Percentiles rank a stretch among this genome's conserved stretches.
Conservation (phyloP, 2,888 invertebrate species). For the Aporophyla nigra region DNA sequence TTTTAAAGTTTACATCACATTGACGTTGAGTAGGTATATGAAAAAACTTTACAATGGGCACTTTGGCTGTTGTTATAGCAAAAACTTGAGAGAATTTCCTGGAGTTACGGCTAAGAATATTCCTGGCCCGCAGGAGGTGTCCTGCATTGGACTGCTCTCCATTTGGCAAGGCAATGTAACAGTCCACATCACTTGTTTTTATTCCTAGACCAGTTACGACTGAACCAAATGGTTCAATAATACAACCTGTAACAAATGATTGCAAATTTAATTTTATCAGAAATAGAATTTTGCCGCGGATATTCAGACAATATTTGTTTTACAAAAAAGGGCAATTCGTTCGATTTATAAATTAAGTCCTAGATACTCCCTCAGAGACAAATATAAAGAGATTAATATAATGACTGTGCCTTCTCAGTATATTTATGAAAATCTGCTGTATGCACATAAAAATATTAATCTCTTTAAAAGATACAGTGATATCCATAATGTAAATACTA, state of each 20-base stretch:
- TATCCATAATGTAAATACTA: too few relatives aligned
- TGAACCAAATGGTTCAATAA: constrained; percentile 93
- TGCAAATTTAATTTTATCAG: background rate
- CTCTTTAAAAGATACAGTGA: too few relatives aligned
- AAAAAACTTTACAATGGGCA: constrained; percentile 94
- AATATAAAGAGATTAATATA: too few relatives aligned
- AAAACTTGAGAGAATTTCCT: constrained; percentile 89
- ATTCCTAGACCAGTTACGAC: constrained; percentile 93
- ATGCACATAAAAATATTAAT: too few relatives aligned
- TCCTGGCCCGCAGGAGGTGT: constrained; percentile 75
- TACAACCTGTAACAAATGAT: constrained; percentile 77
- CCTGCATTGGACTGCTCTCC: constrained; percentile 48
- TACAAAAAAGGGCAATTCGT: too few relatives aligned
- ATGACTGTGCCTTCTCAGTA: too few relatives aligned
- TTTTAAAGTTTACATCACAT: constrained; percentile 94
- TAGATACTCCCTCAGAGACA: too few relatives aligned
- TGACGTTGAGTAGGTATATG: constrained; percentile 91
- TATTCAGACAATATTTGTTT: too few relatives aligned
- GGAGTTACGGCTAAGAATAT: constrained; percentile 77
- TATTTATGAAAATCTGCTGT: too few relatives aligned
- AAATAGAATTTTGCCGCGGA: too few relatives aligned
- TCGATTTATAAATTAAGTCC: too few relatives aligned
- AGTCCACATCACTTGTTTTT: constrained; percentile 94
- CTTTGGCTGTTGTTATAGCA: constrained; percentile 92
- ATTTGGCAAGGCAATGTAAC: constrained; percentile 89